Conservation (phyloP, 2,797 vertebrate species). For the Spondyliosoma cantharus region DNA sequence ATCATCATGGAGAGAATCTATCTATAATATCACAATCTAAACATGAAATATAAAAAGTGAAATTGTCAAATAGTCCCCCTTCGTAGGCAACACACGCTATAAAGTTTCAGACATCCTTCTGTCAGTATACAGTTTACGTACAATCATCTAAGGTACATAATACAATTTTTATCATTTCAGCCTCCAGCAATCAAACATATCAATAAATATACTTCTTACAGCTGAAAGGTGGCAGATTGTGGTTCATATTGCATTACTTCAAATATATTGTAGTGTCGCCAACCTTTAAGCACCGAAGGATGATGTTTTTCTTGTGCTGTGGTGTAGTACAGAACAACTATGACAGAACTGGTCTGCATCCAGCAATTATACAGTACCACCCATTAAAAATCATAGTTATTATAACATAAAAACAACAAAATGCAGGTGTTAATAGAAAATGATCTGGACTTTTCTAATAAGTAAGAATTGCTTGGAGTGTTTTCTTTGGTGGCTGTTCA, state of each 20-base stretch:
- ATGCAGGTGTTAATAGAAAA: slow-evolving; percentile 38
- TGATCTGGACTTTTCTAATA: slow-evolving; percentile 30
- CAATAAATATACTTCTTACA: slow-evolving; percentile 83
- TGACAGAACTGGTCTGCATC: slow-evolving; percentile 41
- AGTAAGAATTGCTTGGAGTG: slow-evolving; percentile 55
- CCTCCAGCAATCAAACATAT: slow-evolving; percentile 68
- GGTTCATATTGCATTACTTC: slow-evolving; percentile 80
- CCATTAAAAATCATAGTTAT: slow-evolving; percentile 20
- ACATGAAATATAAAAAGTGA: slow-evolving; percentile 79
- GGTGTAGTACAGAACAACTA: slow-evolving; percentile 43
- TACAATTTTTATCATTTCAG: slow-evolving; percentile 60
- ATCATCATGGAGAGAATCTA: slow-evolving; percentile 75
- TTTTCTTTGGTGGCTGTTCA: slow-evolving; percentile 70
- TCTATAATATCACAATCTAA: slow-evolving; percentile 76
- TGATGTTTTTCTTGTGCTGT: slow-evolving; percentile 63
- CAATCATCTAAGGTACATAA: slow-evolving; percentile 77
- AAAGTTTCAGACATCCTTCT: slow-evolving; percentile 77
- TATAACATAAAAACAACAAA: slow-evolving; percentile 39
- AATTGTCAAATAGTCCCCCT: slow-evolving; percentile 73
- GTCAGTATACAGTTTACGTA: slow-evolving; percentile 77
- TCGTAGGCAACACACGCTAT: slow-evolving; percentile 73
- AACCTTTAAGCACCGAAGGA: slow-evolving; percentile 64
- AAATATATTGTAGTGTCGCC: slow-evolving; percentile 79
- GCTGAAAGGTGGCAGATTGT: slow-evolving; percentile 74
- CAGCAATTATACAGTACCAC: slow-evolving; percentile 49